These are phyloP conservation scores for Amblyteles armatorius DNA, from an alignment of 2,888 invertebrate genomes.

Conservation along the genomic window DNA sequence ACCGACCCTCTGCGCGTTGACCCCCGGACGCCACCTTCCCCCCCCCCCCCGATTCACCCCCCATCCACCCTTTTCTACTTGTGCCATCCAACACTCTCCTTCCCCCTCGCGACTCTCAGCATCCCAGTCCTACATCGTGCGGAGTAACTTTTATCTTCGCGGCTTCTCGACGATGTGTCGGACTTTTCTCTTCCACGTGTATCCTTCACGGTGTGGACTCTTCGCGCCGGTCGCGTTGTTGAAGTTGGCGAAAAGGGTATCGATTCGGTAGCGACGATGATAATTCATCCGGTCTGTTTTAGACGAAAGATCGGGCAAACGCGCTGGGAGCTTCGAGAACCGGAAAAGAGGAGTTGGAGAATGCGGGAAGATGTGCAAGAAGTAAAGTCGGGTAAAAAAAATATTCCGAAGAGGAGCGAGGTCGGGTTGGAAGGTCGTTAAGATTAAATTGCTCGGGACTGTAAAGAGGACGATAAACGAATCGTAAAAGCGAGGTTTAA, in stretches of 20 bases:
- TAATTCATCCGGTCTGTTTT: background rate
- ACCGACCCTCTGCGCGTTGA: slow-evolving; percentile 53
- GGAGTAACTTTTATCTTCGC: slow-evolving; percentile 65
- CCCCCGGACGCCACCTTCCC: slow-evolving; percentile 43
- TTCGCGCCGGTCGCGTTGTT: background rate
- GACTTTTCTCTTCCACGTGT: background rate
- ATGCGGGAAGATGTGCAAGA: slow-evolving; percentile 16
- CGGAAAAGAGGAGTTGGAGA: background rate
- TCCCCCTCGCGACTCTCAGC: slow-evolving; percentile 45
- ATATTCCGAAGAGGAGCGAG: slow-evolving; percentile 44
- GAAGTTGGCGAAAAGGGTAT: background rate
- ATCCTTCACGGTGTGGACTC: background rate
- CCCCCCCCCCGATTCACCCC: slow-evolving; percentile 12
- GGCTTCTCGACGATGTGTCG: slow-evolving; percentile 38
- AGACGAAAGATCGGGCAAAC: background rate
- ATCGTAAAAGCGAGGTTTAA: slow-evolving; percentile 74
- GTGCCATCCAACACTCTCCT: slow-evolving; percentile 25
- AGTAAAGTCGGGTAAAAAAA: slow-evolving; percentile 60
- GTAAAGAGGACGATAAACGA: slow-evolving; percentile 76
- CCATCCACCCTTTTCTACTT: slow-evolving; percentile 22
- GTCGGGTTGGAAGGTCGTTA: slow-evolving; percentile 72
- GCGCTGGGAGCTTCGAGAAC: background rate
- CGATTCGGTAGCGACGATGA: slow-evolving; percentile 4
- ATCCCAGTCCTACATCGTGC: slow-evolving; percentile 13
- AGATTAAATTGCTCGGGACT: slow-evolving; percentile 72